phyloP scores from a whole-genome alignment of 2,888 invertebrate genomes.

The Hylaea fasciaria region DNA sequence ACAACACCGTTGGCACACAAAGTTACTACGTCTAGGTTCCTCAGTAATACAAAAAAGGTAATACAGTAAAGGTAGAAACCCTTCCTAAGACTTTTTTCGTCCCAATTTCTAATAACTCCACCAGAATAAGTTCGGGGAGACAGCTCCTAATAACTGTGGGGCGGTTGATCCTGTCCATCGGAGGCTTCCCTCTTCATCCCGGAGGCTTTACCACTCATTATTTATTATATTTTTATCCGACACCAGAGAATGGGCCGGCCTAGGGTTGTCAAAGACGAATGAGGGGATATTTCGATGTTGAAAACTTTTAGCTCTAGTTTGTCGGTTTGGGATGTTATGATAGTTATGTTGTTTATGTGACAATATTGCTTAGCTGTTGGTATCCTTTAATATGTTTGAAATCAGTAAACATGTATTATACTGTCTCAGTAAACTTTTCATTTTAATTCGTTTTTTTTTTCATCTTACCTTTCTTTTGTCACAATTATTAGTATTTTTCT shows the following conservation, averaged over 20 bases:
- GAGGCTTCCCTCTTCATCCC: conserved; percentile 45
- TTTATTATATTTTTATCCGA: conserved; percentile 61
- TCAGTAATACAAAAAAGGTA: too few relatives aligned
- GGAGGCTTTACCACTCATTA: conserved; percentile 49
- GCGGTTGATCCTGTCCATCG: conserved; percentile 55
- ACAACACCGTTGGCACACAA: background rate
- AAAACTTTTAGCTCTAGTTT: too few relatives aligned
- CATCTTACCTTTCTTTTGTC: too few relatives aligned
- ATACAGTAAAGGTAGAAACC: background rate
- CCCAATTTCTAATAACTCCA: conserved; percentile 1
- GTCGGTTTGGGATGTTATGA: background rate
- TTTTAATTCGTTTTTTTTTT: too few relatives aligned
- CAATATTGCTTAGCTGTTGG: background rate
- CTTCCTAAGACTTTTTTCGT: background rate
- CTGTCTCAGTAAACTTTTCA: too few relatives aligned
- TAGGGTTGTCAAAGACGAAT: conserved; percentile 17
- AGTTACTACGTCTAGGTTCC: too few relatives aligned
- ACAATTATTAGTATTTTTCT: too few relatives aligned
- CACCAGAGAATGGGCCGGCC: conserved; percentile 28
- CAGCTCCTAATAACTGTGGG: conserved; percentile 38
- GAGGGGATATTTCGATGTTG: background rate
- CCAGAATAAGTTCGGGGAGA: conserved; percentile 12
- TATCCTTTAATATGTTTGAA: too few relatives aligned
- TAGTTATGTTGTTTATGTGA: background rate
- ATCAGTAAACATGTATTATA: too few relatives aligned